Base-by-base conservation (phyloP, 2,888 invertebrate genomes). In the Acronicta alni region DNA sequence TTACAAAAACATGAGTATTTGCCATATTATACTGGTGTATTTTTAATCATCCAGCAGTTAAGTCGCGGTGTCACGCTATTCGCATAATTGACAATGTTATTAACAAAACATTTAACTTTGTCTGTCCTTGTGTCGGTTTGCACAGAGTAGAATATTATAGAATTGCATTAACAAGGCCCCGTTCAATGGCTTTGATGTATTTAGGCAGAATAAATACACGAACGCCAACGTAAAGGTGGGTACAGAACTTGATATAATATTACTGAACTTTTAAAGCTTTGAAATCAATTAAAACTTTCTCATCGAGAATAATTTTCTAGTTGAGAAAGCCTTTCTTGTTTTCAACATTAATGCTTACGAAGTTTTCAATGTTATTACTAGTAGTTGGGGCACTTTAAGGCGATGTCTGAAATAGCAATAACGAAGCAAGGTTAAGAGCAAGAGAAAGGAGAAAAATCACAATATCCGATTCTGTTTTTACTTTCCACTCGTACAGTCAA, bases 121-220 rank as follows among this genome's bases (percentile, higher is more conserved):
- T 51, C 49, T 63, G 79, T 77, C 84, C 85, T 86, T 85, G 86
- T 76, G 44, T 75, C 49, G 46, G 78, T 85, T 83, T 80, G 62
- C 51, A 67, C 68, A 78, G 78, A 58, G 72, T 62, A 57, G 35
- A 66, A 53, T 30, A 30, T 52, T 66, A 56, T 68, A 73, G 64
- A 72, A 70, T 67, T 59, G 63, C 71, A 49, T 55, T 51, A 49
- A 60, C 81, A 80, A 82, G 79, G 79, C 54, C 64, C 55, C 30
- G 43, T 30, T 56, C 37, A 64, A 48, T 59, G 54, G 61, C 9
- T 39, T 10, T 7, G 42, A 58, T 65, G 54, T 70, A 61, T 78
- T 79, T 75, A 67, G 68, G 41, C 59, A 66, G 57, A 63, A 66
- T 63, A 65, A 75, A 77, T 46, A 70, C 10, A 52, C 57, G 48